phyloP scores from a whole-genome alignment of 2,797 vertebrate genomes.

The Helicolenus hilgendorfi region DNA sequence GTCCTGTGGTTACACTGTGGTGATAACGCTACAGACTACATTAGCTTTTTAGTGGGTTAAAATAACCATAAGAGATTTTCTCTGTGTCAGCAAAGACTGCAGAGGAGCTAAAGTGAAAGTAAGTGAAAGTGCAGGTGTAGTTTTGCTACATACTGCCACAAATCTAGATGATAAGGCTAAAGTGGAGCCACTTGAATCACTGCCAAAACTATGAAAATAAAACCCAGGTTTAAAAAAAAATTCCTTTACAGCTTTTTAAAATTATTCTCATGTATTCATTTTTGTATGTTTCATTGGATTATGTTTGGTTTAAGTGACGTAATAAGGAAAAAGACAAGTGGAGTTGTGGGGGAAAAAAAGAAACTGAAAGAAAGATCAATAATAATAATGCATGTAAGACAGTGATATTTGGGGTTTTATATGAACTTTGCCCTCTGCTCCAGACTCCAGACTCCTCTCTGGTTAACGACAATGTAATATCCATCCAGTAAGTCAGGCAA shows the following conservation, averaged over 20 bases:
- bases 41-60: not conserved
- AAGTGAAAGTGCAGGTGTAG: not conserved
- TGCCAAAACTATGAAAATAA: not conserved
- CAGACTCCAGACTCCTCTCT: slow-evolving; percentile 27
- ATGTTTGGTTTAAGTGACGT: not conserved
- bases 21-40: not conserved
- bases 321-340: not conserved
- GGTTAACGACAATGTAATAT: slow-evolving; percentile 42
- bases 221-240: not conserved
- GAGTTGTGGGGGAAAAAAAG: not conserved
- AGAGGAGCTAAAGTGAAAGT: not conserved
- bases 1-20: not conserved
- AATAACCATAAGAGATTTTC: not conserved
- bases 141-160: not conserved
- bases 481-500: slow-evolving; percentile 36
- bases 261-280: not conserved
- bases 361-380: not conserved
- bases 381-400: not conserved
- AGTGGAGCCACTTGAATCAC: not conserved
- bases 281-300: not conserved
- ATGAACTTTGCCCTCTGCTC: not conserved
- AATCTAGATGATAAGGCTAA: not conserved
- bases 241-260: not conserved
- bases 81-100: not conserved
- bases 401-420: not conserved